Conservation (phyloP, 2,888 invertebrate genomes). For the Hemithea aestivaria region DNA sequence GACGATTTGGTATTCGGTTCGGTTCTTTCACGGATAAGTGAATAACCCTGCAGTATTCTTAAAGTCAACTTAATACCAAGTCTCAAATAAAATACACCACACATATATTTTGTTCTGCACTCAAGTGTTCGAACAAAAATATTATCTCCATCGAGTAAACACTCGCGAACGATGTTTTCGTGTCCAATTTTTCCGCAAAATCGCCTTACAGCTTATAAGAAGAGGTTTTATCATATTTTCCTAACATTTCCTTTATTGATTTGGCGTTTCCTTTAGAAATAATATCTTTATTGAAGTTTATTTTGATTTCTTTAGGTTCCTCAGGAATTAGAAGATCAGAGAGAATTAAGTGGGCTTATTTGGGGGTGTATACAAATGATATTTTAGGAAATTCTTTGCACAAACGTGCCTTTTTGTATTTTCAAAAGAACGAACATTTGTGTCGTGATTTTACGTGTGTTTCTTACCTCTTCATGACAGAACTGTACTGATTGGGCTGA, state of each 20-base stretch:
- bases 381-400: too few species aligned
- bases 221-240: constrained; percentile 22
- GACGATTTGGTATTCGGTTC: too few species aligned
- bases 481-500: too few species aligned
- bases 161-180: constrained; percentile 19
- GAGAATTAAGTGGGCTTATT: too few species aligned
- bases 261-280: constrained; percentile 5
- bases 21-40: too few species aligned
- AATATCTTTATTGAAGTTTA: not conserved
- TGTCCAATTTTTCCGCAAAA: constrained; percentile 15
- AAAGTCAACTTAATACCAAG: too few species aligned
- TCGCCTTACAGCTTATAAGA: constrained; percentile 19
- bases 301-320: constrained; percentile 3
- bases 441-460: too few species aligned
- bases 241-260: constrained; percentile 15
- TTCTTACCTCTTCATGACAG: too few species aligned
- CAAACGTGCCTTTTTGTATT: too few species aligned
- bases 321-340: not conserved
- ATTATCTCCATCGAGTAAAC: constrained; percentile 19
- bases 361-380: too few species aligned
- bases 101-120: constrained; percentile 11
- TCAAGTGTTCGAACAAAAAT: constrained; percentile 18
- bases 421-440: too few species aligned
- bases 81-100: not conserved
- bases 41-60: too few species aligned